Evolutionary conservation across 2,888 invertebrate species (phyloP).

Genomic region (Muschampia plurimacula): DNA sequence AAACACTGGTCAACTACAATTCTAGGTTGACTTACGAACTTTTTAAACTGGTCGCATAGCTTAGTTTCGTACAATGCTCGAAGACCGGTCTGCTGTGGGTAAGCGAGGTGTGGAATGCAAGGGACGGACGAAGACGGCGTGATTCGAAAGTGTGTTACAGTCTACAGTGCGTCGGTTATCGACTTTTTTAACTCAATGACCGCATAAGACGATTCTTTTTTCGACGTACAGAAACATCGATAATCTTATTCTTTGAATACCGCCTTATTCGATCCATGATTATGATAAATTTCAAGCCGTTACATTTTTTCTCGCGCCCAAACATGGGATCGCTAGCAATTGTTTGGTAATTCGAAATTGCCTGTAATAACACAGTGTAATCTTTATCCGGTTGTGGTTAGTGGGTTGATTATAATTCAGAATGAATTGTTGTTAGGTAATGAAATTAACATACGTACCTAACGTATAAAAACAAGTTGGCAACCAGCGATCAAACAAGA

Average conservation of each 20-base stretch:
- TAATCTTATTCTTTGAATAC: conserved; percentile 23
- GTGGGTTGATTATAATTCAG: conserved; percentile 50
- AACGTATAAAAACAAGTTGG: conserved; percentile 57
- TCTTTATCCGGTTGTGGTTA: conserved; percentile 50
- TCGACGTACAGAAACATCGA: conserved; percentile 18
- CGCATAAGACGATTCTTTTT: conserved; percentile 39
- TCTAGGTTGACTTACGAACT: conserved; percentile 57
- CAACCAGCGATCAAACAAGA: conserved; percentile 48
- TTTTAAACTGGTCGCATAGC: conserved; percentile 65
- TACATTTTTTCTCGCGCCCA: conserved; percentile 55
- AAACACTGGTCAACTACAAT: conserved; percentile 54
- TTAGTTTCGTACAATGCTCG: conserved; percentile 78
- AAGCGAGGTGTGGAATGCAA: conserved; percentile 83
- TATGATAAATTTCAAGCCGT: conserved; percentile 49
- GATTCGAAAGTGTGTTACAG: conserved; percentile 79
- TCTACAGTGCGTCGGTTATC: conserved; percentile 58
- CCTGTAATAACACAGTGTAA: conserved; percentile 64
- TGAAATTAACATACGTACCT: conserved; percentile 66
- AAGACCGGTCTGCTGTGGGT: conserved; percentile 84
- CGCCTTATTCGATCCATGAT: conserved; percentile 33
- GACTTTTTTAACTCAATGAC: conserved; percentile 56
- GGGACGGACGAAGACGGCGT: conserved; percentile 72
- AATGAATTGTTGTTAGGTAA: conserved; percentile 60
- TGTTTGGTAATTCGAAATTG: conserved; percentile 69
- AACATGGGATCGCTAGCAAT: conserved; percentile 54